phyloP scores from a whole-genome alignment of 2,888 invertebrate species.

The Cordilura impudica region DNA sequence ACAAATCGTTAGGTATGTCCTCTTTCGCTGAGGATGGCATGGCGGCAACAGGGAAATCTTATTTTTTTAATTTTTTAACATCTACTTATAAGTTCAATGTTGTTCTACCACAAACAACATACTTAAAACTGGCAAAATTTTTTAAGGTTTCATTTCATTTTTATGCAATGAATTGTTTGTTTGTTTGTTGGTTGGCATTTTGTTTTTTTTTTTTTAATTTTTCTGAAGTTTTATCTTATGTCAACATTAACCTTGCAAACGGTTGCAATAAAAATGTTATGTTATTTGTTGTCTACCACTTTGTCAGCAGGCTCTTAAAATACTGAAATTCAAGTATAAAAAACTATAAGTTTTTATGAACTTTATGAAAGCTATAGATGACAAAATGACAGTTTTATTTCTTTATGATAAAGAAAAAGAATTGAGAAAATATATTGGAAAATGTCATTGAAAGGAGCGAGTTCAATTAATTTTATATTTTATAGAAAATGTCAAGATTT shows the following conservation, averaged over 20 bases:
- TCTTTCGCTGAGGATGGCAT: conserved; percentile 18
- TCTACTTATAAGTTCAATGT: neutral
- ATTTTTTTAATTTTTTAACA: conserved; percentile 16
- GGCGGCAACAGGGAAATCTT: conserved; percentile 49
- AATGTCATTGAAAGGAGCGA: neutral
- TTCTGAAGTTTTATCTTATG: conserved; percentile 28
- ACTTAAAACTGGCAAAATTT: conserved; percentile 19
- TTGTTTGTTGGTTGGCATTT: neutral
- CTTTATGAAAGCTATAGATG: conserved; percentile 18
- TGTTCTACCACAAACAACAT: neutral
- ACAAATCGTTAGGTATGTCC: conserved; percentile 47
- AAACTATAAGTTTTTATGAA: conserved; percentile 22
- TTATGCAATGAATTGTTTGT: neutral
- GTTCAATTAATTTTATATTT: neutral
- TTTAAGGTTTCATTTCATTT: neutral
- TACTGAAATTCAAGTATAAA: neutral
- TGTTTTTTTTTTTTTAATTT: conserved; percentile 1
- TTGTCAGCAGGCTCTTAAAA: conserved; percentile 38
- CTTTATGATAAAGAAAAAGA: neutral
- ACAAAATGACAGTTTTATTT: neutral
- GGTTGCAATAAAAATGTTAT: conserved; percentile 22
- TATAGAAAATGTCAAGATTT: no score
- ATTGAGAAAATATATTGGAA: neutral
- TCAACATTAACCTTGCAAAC: conserved; percentile 39
- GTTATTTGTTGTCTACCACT: conserved; percentile 41